A percentile compares a stretch with the other conserved stretches of the same genome.
These are phyloP conservation scores for Rhipidura dahli DNA, from an alignment of 2,113 vertebrate genomes.

Conservation along the genomic window DNA sequence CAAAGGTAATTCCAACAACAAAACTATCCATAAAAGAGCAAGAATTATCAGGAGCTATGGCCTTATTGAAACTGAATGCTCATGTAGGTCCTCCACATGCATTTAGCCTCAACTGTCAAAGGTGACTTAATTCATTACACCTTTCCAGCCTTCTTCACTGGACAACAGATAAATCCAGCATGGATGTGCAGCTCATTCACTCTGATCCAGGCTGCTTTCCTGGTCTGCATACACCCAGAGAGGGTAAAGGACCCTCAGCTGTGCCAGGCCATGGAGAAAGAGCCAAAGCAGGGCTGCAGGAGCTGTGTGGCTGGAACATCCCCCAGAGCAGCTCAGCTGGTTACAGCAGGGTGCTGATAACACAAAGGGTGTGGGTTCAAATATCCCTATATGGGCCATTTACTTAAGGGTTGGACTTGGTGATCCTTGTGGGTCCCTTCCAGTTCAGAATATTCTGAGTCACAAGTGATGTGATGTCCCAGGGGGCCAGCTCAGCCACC, in stretches of 20 bases:
- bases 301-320: accelerated
- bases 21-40: background rate
- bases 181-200: background rate
- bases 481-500: background rate
- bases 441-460: background rate
- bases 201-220: background rate
- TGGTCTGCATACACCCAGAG: background rate
- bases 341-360: background rate
- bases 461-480: background rate
- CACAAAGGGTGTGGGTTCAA: background rate
- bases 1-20: background rate
- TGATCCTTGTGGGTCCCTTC: background rate
- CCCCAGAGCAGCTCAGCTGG: background rate
- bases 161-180: background rate
- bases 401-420: background rate
- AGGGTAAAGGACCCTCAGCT: background rate
- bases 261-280: background rate
- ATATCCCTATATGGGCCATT: background rate
- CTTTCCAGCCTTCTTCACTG: background rate
- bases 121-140: background rate
- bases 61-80: background rate
- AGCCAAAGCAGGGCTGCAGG: accelerated
- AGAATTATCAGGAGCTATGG: background rate
- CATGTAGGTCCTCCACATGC: background rate
- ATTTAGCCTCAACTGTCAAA: background rate